Conservation (phyloP, 2,113 vertebrate species). For the Uropsilus gracilis region DNA sequence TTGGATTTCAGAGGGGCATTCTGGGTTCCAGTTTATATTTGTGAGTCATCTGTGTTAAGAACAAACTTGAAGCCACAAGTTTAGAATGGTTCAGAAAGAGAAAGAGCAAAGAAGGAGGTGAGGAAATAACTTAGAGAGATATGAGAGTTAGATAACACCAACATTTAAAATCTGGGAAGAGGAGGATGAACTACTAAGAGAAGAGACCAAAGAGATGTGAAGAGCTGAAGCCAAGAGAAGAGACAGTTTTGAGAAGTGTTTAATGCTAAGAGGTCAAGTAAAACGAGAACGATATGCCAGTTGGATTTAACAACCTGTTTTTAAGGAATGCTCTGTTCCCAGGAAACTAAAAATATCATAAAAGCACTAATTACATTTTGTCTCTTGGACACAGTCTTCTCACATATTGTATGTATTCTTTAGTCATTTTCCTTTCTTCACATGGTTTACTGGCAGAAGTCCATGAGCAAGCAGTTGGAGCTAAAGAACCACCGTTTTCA, state of each 20-base stretch:
- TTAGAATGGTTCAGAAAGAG: conserved; percentile 25
- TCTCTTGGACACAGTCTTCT: conserved; percentile 31
- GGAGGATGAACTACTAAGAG: not conserved
- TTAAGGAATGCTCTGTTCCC: conserved; percentile 30
- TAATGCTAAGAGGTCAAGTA: not conserved
- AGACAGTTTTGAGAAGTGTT: not conserved
- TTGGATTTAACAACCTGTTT: conserved; percentile 35
- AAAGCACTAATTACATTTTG: conserved; percentile 25
- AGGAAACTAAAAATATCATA: conserved; percentile 40
- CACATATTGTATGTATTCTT: not conserved
- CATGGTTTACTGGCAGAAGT: not conserved
- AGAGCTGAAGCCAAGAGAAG: not conserved
- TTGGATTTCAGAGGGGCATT: not conserved
- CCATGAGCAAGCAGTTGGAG: not conserved
- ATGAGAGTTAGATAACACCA: not conserved
- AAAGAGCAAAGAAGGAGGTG: not conserved
- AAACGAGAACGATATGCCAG: conserved; percentile 31
- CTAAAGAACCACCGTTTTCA: not conserved
- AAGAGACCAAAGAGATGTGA: not conserved
- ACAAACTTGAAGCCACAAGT: not conserved
- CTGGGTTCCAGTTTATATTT: not conserved
- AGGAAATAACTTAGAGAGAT: not conserved
- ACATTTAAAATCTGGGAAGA: not conserved
- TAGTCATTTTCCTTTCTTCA: conserved; percentile 13
- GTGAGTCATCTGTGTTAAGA: not conserved